Conservation (phyloP, 2,797 vertebrate genomes). For the Brotula barbata region DNA sequence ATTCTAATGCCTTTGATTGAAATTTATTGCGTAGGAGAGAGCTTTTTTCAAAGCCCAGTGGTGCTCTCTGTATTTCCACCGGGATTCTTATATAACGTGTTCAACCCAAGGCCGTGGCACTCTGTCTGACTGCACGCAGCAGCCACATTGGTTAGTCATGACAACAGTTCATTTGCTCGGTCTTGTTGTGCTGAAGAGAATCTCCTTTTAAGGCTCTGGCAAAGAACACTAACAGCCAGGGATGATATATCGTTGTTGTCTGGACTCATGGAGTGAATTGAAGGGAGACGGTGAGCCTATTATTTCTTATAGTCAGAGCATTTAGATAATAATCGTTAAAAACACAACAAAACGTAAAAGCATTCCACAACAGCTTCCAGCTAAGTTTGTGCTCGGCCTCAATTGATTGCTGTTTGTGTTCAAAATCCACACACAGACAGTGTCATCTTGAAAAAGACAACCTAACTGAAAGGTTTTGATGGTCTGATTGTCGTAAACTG, state of each 20-base stretch:
- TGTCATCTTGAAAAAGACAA: too few species aligned
- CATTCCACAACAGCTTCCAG: too few species aligned
- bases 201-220: constrained; percentile 15
- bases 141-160: constrained; percentile 28
- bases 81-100: constrained; percentile 48
- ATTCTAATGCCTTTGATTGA: constrained; percentile 50
- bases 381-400: too few species aligned
- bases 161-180: constrained; percentile 30
- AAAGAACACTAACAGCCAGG: constrained; percentile 18
- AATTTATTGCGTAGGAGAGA: constrained; percentile 48
- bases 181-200: constrained; percentile 22
- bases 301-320: too few species aligned
- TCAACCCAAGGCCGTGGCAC: constrained; percentile 51
- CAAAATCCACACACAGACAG: background rate
- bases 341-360: too few species aligned
- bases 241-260: constrained; percentile 2
- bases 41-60: constrained; percentile 45
- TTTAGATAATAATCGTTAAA: too few species aligned
- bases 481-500: too few species aligned
- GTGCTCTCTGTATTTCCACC: constrained; percentile 33
- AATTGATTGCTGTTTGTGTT: too few species aligned
- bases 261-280: too few species aligned
- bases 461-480: too few species aligned
- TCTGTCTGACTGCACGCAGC: constrained; percentile 29
- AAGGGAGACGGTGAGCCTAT: too few species aligned